Evolutionary conservation across 2,888 invertebrate species (phyloP), one percentile per base, ranked within the genome.

Genomic region (Euplexia lucipara): DNA sequence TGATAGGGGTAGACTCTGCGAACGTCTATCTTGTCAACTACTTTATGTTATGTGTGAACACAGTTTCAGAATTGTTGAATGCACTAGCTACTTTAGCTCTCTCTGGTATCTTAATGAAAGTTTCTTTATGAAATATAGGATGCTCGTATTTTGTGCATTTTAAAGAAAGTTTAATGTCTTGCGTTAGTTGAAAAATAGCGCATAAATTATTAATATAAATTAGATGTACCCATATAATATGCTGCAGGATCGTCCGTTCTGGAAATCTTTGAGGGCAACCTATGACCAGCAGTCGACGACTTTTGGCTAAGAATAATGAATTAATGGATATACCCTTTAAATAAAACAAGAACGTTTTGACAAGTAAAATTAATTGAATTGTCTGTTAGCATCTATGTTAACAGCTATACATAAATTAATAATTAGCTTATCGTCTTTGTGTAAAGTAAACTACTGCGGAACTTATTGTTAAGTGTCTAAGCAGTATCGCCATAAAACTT

Each of bases 21-120:
- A 48, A 45, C 51, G 66, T 75, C 72, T 61, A 16, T 67, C 54
- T 75, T 69, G 73, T 75, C 69, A 78, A 69, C 76, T 64, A 72
- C 69, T 76, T 69, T 59, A 61, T 58, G 52, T 75, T 59, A 61
- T 58, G 52, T 75, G 49, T 62, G 70, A 72, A 70, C 44, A 66
- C 51, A 72, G 76, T 79, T 79, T 69, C 41, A 3, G 42, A 65
- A 60, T 69, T 79, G 76, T 69, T 65, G 58, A 42, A 63, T 78
- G 75, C 75, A 66, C 51, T 75, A 61, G 34, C 35, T 61, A 75
- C 70, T 77, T 64, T 39, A 61, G 56, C 45, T 51, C 42, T 47
- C 26, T 47, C 39, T 51, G 42, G 42, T 44, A 34, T 41, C 20
- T 60, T 34, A 76, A 70, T 54, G 10, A 65, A 78, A 70, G 59